phyloP scores from a whole-genome alignment of 2,113 vertebrate genomes.

The Glaucidium brasilianum region DNA sequence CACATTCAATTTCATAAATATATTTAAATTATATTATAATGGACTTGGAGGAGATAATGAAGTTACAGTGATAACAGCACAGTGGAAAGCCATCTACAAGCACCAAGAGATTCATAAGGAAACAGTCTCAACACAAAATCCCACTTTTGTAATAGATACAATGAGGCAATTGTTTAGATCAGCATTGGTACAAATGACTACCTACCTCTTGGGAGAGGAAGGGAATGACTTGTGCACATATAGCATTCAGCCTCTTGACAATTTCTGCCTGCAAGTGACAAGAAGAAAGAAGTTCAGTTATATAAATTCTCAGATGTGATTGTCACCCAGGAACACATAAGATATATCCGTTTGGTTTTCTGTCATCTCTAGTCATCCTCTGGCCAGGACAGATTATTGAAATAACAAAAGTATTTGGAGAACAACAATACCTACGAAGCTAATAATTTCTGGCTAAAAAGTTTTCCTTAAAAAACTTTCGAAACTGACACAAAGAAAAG shows the following conservation, averaged over 20 bases:
- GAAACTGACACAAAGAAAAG: constrained; percentile 6
- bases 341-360: neutral
- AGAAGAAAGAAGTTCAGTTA: constrained; percentile 56
- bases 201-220: constrained; percentile 96
- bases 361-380: neutral
- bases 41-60: constrained; percentile 25
- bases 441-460: constrained; percentile 15
- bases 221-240: constrained; percentile 97
- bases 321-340: constrained; percentile 16
- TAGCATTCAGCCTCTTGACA: constrained; percentile 96
- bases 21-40: constrained; percentile 8
- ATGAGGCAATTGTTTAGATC: neutral
- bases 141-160: neutral
- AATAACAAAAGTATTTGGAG: neutral
- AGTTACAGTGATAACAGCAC: neutral
- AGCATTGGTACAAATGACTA: constrained; percentile 19
- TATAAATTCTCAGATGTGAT: constrained; percentile 16
- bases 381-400: neutral
- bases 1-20: constrained; percentile 23
- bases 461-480: constrained; percentile 26
- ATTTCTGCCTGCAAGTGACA: constrained; percentile 90
- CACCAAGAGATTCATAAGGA: constrained; percentile 13
- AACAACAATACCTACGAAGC: neutral
- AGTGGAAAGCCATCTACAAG: constrained; percentile 35
- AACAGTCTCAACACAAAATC: neutral